These are phyloP conservation scores for Drosophila equinoxialis DNA, from an alignment of 1,140 invertebrate species.

Conservation along the genomic window DNA sequence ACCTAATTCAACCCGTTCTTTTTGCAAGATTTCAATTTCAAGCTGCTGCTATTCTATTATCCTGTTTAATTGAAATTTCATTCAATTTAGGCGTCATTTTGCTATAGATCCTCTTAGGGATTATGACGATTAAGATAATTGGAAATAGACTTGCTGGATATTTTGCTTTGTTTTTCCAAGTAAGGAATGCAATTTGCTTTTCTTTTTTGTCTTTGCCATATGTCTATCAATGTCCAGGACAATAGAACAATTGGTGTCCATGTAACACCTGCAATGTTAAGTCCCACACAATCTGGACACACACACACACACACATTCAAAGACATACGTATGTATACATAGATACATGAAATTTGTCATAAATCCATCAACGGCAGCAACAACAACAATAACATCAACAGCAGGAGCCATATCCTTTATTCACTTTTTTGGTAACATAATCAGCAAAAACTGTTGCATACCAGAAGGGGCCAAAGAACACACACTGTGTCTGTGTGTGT, in stretches of 20 bases:
- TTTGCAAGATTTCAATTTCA: too few relatives aligned
- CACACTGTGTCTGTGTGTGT: not conserved
- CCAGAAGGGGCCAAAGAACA: conserved; percentile 1
- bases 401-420: conserved; percentile 7
- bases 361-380: conserved; percentile 37
- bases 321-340: conserved; percentile 11
- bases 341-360: conserved; percentile 39
- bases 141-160: too few relatives aligned
- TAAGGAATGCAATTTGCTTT: not conserved
- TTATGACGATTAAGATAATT: too few relatives aligned
- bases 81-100: too few relatives aligned
- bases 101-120: too few relatives aligned
- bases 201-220: not conserved
- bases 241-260: conserved; percentile 19
- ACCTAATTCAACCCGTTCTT: too few relatives aligned
- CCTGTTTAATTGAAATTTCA: too few relatives aligned
- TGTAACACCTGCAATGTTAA: conserved; percentile 52
- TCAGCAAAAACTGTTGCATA: conserved; percentile 30
- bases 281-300: conserved; percentile 20
- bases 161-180: not conserved
- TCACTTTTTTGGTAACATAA: conserved; percentile 15
- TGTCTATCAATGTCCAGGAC: conserved; percentile 53
- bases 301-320: not conserved
- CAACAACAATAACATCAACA: not conserved
- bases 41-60: too few relatives aligned